Evolutionary conservation across 2,113 vertebrate species (phyloP).

Genomic region (Acanthochromis polyacanthus): DNA sequence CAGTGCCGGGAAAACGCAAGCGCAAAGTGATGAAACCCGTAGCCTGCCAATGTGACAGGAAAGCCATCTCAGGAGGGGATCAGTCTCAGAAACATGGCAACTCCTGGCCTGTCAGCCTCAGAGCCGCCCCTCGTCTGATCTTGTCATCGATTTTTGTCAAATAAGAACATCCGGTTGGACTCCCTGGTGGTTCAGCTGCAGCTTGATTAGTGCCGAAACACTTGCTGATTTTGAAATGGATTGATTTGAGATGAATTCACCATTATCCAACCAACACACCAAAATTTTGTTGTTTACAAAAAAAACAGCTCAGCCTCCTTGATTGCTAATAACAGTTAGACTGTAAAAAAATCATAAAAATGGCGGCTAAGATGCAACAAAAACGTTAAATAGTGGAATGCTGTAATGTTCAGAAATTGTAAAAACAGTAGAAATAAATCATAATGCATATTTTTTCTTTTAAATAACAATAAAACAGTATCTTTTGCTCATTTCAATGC

Average conservation of each 20-base stretch:
- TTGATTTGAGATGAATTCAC: neutral
- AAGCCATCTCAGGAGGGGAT: conserved; percentile 84
- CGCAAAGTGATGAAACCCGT: conserved; percentile 79
- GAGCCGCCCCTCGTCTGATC: conserved; percentile 76
- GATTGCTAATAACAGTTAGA: no score
- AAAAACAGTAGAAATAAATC: no score
- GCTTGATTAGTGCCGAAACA: conserved; percentile 1
- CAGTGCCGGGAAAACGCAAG: conserved; percentile 70
- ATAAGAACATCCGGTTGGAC: conserved; percentile 4
- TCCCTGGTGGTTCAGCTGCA: neutral
- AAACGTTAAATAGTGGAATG: no score
- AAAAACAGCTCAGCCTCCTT: no score
- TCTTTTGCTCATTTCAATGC: no score
- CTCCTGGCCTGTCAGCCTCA: conserved; percentile 73
- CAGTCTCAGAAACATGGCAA: conserved; percentile 74
- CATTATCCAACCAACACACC: neutral
- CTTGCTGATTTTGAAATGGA: no score
- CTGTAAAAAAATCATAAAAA: no score
- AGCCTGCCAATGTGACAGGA: conserved; percentile 88
- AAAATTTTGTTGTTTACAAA: no score
- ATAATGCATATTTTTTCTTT: no score
- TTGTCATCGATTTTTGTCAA: conserved; percentile 77
- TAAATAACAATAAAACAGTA: no score
- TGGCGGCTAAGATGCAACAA: no score
- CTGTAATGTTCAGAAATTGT: no score